Conservation (phyloP, 2,797 vertebrate species). For the Acanthurus lineatus region DNA sequence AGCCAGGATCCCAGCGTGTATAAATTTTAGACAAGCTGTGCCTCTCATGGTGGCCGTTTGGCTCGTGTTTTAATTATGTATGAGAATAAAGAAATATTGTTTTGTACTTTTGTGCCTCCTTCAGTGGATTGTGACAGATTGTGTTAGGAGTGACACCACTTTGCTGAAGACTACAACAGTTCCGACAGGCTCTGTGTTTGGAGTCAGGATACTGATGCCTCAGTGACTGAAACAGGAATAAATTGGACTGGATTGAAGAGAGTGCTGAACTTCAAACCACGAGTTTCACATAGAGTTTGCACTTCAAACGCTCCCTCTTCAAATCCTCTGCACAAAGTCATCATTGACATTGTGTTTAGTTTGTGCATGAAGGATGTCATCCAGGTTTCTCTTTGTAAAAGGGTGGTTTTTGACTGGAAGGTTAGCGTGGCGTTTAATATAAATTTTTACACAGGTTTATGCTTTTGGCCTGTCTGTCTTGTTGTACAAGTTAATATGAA, state of each 20-base stretch:
- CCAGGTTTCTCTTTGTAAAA: conserved; percentile 54
- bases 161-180: conserved; percentile 63
- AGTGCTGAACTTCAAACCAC: conserved; percentile 67
- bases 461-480: conserved; percentile 24
- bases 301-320: conserved; percentile 72
- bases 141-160: conserved; percentile 72
- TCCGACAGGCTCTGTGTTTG: conserved; percentile 67
- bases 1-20: conserved; percentile 16
- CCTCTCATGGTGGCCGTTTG: conserved; percentile 21
- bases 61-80: conserved; percentile 51
- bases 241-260: conserved; percentile 67
- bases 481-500: not conserved
- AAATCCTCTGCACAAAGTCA: conserved; percentile 63
- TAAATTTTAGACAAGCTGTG: conserved; percentile 28
- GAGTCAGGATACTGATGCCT: conserved; percentile 66
- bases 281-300: conserved; percentile 26
- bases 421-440: conserved; percentile 38
- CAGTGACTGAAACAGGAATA: conserved; percentile 67
- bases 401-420: conserved; percentile 45
- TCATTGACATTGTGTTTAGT: conserved; percentile 67
- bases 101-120: conserved; percentile 53
- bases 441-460: conserved; percentile 25
- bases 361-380: conserved; percentile 60
- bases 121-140: conserved; percentile 65
- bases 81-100: conserved; percentile 46